Evolutionary conservation across 2,797 vertebrate species (phyloP).

Genomic region (Paramormyrops hopkinsi): DNA sequence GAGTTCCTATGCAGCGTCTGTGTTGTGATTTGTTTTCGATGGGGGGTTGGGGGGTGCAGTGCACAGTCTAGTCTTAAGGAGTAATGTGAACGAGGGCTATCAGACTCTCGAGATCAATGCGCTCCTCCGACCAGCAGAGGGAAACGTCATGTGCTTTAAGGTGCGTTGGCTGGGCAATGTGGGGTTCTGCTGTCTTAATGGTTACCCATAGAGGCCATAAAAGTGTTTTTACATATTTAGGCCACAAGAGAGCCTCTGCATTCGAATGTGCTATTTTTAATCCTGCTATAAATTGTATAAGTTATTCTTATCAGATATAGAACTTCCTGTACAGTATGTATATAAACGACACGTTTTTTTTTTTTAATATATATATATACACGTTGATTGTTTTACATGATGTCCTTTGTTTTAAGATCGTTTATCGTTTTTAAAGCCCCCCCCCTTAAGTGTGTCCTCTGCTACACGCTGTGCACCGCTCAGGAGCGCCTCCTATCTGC

Average conservation of each 20-base stretch:
- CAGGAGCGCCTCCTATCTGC: neutral
- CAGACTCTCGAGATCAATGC: neutral
- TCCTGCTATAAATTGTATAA: neutral
- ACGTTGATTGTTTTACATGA: neutral
- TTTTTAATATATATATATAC: neutral
- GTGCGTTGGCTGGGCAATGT: neutral
- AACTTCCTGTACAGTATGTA: slow-evolving; percentile 18
- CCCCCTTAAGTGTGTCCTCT: neutral
- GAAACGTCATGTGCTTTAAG: neutral
- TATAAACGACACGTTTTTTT: slow-evolving; percentile 6
- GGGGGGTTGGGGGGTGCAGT: neutral
- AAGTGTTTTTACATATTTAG: neutral
- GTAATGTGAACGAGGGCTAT: neutral
- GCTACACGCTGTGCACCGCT: neutral
- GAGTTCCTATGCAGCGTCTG: neutral
- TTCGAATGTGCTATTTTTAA: slow-evolving; percentile 21
- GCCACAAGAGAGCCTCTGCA: neutral
- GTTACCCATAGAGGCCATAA: neutral
- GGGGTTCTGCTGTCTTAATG: neutral
- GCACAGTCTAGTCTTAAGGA: neutral
- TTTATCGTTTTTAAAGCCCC: neutral
- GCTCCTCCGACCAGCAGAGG: neutral
- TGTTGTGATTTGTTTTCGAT: neutral
- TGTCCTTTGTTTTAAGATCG: neutral
- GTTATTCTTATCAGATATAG: slow-evolving; percentile 15